Conservation (phyloP, 2,888 invertebrate genomes). For the Gymnosoma rotundatum region DNA sequence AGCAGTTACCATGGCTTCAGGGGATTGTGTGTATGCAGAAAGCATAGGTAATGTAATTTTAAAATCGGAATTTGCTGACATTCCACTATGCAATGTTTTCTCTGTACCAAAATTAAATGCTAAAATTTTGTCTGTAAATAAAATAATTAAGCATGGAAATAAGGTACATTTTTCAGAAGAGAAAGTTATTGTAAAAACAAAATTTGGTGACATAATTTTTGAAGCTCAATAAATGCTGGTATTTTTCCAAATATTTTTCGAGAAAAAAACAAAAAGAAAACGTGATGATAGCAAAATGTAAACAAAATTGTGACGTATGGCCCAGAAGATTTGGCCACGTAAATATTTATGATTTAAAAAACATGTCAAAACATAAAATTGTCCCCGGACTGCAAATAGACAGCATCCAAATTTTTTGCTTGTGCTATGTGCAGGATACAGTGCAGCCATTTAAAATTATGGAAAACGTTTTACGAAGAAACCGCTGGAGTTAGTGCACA, state of each 20-base stretch:
- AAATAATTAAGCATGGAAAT: slow-evolving; percentile 52
- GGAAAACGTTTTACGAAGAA: slow-evolving; percentile 18
- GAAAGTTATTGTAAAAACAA: slow-evolving; percentile 31
- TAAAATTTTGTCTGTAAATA: slow-evolving; percentile 52
- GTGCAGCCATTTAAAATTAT: slow-evolving; percentile 34
- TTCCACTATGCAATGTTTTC: slow-evolving; percentile 48
- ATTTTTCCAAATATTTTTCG: slow-evolving; percentile 30
- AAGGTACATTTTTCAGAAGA: too few relatives aligned
- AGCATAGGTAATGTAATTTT: slow-evolving; percentile 49
- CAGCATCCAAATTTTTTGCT: background rate
- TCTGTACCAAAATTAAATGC: slow-evolving; percentile 51
- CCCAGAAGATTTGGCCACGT: slow-evolving; percentile 56
- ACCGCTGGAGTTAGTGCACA: slow-evolving; percentile 49
- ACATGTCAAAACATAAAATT: slow-evolving; percentile 39
- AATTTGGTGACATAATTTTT: slow-evolving; percentile 39
- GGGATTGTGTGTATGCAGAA: slow-evolving; percentile 24
- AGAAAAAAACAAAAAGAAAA: background rate
- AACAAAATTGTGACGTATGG: slow-evolving; percentile 39
- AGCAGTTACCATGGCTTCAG: too few relatives aligned
- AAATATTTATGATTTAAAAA: slow-evolving; percentile 50
- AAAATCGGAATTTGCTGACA: slow-evolving; percentile 43
- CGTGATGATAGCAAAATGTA: slow-evolving; percentile 7
- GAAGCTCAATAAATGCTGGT: slow-evolving; percentile 10
- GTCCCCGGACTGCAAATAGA: background rate
- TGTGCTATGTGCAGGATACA: slow-evolving; percentile 37